Evolutionary conservation across 2,113 vertebrate genomes (phyloP).

Genomic region (Etia nguti): DNA sequence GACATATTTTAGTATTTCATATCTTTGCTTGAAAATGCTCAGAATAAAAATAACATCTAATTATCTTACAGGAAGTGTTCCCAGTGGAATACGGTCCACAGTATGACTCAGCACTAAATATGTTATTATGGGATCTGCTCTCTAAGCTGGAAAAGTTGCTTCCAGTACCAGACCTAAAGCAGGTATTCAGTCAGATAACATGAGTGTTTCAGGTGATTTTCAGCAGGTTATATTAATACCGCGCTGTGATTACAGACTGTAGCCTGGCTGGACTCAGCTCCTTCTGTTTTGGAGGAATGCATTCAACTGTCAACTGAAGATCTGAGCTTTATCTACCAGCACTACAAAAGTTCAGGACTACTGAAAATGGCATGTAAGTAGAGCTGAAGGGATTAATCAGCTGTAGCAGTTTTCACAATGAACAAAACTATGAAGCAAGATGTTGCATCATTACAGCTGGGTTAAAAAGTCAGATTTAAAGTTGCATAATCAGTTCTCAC

Average conservation of each 20-base stretch:
- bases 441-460: not conserved
- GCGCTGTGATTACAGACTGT: constrained; percentile 47
- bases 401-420: not conserved
- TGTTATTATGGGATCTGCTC: constrained; percentile 75
- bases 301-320: constrained; percentile 39
- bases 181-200: constrained; percentile 40
- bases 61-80: constrained; percentile 64
- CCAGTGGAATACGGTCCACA: constrained; percentile 75
- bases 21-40: not conserved
- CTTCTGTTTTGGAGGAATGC: constrained; percentile 44
- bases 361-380: constrained; percentile 51
- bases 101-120: constrained; percentile 72
- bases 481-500: not conserved
- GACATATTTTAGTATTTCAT: not conserved
- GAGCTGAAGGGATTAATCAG: not conserved
- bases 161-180: constrained; percentile 64
- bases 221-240: not conserved
- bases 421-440: not conserved
- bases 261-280: constrained; percentile 48
- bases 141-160: constrained; percentile 72
- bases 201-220: not conserved
- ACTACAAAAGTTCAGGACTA: constrained; percentile 43
- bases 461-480: not conserved
- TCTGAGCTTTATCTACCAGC: constrained; percentile 45
- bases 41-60: not conserved